A percentile compares a stretch with the other conserved stretches of the same genome.
Conservation (phyloP, 2,888 invertebrate genomes). For the Stenoptilia bipunctidactyla region DNA sequence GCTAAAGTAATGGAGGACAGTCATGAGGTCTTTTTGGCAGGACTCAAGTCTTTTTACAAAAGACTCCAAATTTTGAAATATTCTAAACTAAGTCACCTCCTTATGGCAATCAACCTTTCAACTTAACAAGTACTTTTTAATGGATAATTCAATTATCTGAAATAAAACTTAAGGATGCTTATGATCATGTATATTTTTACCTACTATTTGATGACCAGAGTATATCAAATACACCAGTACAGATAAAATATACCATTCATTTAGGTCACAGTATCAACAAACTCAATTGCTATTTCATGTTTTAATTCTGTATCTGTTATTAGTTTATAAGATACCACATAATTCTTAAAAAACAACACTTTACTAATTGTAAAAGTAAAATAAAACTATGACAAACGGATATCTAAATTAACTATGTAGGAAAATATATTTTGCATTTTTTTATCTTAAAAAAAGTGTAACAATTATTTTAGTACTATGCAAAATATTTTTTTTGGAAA, state of each 20-base stretch:
- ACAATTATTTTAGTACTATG: slow-evolving; percentile 27
- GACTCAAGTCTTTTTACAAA: too few relatives aligned
- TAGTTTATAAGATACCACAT: slow-evolving; percentile 45
- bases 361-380: slow-evolving; percentile 31
- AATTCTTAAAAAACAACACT: slow-evolving; percentile 44
- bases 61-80: too few relatives aligned
- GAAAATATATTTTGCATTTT: slow-evolving; percentile 22
- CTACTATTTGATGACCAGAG: too few relatives aligned
- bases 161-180: too few relatives aligned
- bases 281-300: neutral
- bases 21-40: too few relatives aligned
- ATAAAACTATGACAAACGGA: slow-evolving; percentile 36
- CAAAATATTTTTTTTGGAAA: slow-evolving; percentile 23
- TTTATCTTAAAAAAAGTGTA: slow-evolving; percentile 23
- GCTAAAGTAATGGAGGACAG: too few relatives aligned
- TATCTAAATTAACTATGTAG: slow-evolving; percentile 27
- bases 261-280: slow-evolving; percentile 1
- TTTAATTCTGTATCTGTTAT: slow-evolving; percentile 63
- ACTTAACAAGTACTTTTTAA: too few relatives aligned
- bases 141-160: too few relatives aligned
- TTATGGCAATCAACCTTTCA: too few relatives aligned
- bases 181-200: too few relatives aligned
- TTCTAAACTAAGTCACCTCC: too few relatives aligned
- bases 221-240: too few relatives aligned
- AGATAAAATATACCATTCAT: neutral